These are phyloP conservation scores for Calypte anna DNA, from an alignment of 2,113 vertebrate species.

Conservation along the genomic window DNA sequence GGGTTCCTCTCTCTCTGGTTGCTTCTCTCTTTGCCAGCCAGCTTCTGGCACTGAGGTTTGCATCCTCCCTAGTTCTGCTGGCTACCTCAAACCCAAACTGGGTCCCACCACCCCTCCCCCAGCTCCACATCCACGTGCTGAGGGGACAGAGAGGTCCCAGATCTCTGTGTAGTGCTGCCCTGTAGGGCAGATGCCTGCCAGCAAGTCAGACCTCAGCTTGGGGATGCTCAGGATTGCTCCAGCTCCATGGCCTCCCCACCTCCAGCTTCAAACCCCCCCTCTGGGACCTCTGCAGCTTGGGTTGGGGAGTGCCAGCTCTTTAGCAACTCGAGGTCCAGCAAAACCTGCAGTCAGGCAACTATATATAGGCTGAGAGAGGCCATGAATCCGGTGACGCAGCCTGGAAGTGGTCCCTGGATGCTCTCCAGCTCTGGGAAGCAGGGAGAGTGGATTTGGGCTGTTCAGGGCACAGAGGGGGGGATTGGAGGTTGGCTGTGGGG, in stretches of 20 bases:
- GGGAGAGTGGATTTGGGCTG: neutral
- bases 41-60: neutral
- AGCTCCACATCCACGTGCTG: neutral
- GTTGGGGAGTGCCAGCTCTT: neutral
- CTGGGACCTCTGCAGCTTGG: neutral
- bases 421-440: conserved; percentile 31
- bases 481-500: neutral
- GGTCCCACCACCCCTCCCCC: neutral
- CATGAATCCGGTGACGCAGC: conserved; percentile 14
- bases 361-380: conserved; percentile 52
- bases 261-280: neutral
- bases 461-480: neutral
- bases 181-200: neutral
- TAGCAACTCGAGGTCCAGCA: conserved; percentile 14
- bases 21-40: neutral
- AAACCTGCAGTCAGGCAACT: conserved; percentile 61
- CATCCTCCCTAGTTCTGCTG: neutral
- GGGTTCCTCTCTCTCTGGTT: neutral
- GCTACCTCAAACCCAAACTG: neutral
- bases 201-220: neutral
- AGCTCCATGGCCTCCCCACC: neutral
- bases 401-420: conserved; percentile 46
- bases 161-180: neutral
- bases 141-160: neutral
- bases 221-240: neutral